These are phyloP conservation scores for Sepiola atlantica DNA, from an alignment of 2,888 invertebrate species.

Conservation along the genomic window DNA sequence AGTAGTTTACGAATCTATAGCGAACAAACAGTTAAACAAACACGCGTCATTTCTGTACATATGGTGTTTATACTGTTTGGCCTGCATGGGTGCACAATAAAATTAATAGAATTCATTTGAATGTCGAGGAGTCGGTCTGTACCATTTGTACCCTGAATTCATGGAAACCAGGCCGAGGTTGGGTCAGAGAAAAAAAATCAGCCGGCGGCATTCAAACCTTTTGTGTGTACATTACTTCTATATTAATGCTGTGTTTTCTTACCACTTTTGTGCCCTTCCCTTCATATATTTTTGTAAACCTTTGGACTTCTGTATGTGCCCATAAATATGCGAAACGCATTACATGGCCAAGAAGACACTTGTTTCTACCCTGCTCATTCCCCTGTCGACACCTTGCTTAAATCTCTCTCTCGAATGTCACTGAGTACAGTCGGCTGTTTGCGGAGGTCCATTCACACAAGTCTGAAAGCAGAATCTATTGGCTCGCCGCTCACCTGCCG, in stretches of 20 bases:
- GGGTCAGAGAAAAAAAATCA: not conserved
- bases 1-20: no score
- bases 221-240: not conserved
- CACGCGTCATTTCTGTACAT: no score
- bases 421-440: not conserved
- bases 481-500: not conserved
- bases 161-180: not conserved
- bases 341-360: not conserved
- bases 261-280: not conserved
- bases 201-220: not conserved
- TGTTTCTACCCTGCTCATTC: not conserved
- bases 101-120: no score
- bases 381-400: constrained; percentile 11
- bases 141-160: not conserved
- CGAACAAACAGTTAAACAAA: no score
- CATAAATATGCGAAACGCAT: constrained; percentile 6
- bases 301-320: not conserved
- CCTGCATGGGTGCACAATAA: no score
- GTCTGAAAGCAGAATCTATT: not conserved
- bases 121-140: no score
- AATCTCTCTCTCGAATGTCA: constrained; percentile 11
- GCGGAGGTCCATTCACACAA: not conserved
- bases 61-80: no score
- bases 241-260: not conserved
- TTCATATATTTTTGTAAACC: not conserved